Evolutionary conservation across 1,140 invertebrate genomes (phyloP), one percentile per base, ranked within the genome.

Genomic region (Galleria mellonella): DNA sequence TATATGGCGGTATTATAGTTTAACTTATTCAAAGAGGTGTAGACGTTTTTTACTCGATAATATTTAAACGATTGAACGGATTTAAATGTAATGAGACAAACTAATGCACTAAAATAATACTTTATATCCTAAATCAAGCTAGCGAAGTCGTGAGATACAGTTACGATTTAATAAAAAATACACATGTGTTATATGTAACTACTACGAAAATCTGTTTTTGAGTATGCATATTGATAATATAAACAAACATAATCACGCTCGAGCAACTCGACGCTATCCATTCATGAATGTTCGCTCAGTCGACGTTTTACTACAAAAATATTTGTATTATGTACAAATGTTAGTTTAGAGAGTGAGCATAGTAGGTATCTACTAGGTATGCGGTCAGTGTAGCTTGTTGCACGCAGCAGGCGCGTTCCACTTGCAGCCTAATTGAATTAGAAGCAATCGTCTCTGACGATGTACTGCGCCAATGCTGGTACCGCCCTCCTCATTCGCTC

Each of bases 391-490:
- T n/a, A n/a, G 17, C 17, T 54, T 42, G 44, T 54, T 62, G 17
- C 17, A 23, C 17, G 58, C 47, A 46, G 59, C 45, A 56, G 45
- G 64, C 71, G 59, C 55, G 72, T 72, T 77, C 71, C 54, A 75
- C 71, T 78, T 74, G 68, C 61, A 62, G 47, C 38, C 61, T 82
- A 82, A 82, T 82, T 82, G 47, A 82, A 82, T 82, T 82, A 82
- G 75, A 61, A 64, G 64, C 73, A 73, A 69, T 68, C 65, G 70
- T 54, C 57, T 65, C 54, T 72, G 64, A 45, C 48, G 55, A 46
- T 50, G 47, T 55, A 42, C 17, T 55, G 54, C 56, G 55, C 43
- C 55, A 54, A 54, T 46, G 51, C 32, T 23, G 17, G 17, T 30
- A 47, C 48, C 45, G 43, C 54, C 50, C 47, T 45, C 52, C 52